phyloP scores from a whole-genome alignment of 2,888 invertebrate genomes.

The Carcina quercana region DNA sequence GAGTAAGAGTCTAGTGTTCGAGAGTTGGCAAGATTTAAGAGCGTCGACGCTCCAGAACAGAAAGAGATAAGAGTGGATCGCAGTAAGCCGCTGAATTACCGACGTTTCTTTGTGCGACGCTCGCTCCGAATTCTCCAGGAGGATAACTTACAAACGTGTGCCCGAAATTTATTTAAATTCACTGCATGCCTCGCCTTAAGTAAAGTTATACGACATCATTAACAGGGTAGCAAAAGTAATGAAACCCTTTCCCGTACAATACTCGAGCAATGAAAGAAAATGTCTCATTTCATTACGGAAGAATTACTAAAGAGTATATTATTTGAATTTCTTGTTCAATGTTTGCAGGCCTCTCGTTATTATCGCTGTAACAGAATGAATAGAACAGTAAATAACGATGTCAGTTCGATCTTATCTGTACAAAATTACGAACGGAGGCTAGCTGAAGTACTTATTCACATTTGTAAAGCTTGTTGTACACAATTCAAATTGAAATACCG shows the following conservation, averaged over 20 bases:
- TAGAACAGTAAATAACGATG: constrained; percentile 29
- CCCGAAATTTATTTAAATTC: constrained; percentile 55
- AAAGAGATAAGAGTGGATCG: constrained; percentile 52
- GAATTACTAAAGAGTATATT: too few species aligned
- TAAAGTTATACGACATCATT: constrained; percentile 54
- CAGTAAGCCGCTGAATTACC: constrained; percentile 52
- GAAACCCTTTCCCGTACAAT: constrained; percentile 45
- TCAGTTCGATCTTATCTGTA: constrained; percentile 26
- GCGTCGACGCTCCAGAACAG: constrained; percentile 46
- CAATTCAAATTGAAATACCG: too few species aligned
- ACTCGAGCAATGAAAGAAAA: too few species aligned
- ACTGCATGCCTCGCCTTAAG: constrained; percentile 39
- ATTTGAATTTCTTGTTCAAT: too few species aligned
- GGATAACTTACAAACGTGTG: constrained; percentile 37
- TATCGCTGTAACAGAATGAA: too few species aligned
- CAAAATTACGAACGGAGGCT: constrained; percentile 21
- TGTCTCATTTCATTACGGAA: too few species aligned
- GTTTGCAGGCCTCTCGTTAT: too few species aligned
- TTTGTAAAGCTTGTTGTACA: not conserved
- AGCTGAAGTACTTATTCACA: constrained; percentile 12
- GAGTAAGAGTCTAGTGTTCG: constrained; percentile 38
- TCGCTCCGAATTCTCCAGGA: constrained; percentile 24
- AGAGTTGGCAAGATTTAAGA: constrained; percentile 50
- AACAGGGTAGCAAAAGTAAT: constrained; percentile 56
- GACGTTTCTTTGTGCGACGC: constrained; percentile 44